These are phyloP conservation scores for Trematocara marginatum DNA, from an alignment of 2,113 vertebrate species.

Conservation along the genomic window DNA sequence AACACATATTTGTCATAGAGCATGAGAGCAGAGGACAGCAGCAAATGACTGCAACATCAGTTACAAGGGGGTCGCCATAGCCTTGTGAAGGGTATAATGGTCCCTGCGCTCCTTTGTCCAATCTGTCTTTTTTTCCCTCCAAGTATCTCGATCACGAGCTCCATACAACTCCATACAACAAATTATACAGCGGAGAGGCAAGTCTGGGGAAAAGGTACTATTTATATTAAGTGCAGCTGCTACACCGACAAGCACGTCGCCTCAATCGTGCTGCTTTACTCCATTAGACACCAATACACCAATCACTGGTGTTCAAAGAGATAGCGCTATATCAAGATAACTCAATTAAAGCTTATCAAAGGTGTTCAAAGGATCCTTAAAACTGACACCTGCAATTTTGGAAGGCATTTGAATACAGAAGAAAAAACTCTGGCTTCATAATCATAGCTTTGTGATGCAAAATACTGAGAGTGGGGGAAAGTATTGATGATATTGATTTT, in stretches of 20 bases:
- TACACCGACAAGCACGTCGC: not conserved
- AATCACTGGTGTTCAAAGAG: not conserved
- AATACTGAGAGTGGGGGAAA: not conserved
- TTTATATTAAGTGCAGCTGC: not conserved
- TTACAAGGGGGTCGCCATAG: conserved; percentile 18
- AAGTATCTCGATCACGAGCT: not conserved
- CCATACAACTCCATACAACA: not conserved
- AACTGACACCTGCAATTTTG: not conserved
- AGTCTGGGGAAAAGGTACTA: not conserved
- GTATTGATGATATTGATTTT: not conserved
- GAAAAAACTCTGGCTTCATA: not conserved
- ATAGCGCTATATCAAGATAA: not conserved
- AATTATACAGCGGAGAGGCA: not conserved
- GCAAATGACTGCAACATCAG: conserved; percentile 25
- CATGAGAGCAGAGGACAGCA: conserved; percentile 26
- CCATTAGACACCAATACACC: not conserved
- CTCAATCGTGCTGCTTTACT: not conserved
- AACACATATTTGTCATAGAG: conserved; percentile 55
- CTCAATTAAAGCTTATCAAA: not conserved
- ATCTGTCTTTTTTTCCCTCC: not conserved
- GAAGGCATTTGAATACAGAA: not conserved
- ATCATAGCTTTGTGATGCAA: not conserved
- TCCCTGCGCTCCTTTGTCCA: conserved; percentile 19
- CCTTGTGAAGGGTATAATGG: conserved; percentile 42
- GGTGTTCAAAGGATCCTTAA: not conserved